Evolutionary conservation across 2,113 vertebrate species (phyloP).

Genomic region (Halcyon malimbica): DNA sequence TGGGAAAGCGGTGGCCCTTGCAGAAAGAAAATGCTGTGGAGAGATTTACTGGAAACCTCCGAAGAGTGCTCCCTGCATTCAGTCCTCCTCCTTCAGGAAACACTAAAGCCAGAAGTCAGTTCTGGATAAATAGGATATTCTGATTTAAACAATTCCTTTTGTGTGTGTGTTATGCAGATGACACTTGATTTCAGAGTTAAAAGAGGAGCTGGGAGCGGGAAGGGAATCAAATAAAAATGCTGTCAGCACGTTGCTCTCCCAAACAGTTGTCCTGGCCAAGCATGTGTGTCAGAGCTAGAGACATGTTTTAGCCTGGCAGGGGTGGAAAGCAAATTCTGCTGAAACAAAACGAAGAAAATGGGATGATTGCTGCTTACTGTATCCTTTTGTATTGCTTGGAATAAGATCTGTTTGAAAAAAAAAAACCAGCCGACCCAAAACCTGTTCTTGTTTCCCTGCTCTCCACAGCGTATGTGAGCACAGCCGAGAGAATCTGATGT

Average conservation of each 20-base stretch:
- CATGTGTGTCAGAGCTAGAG: background rate
- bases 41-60: background rate
- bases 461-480: slow-evolving; percentile 86
- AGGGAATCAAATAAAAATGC: background rate
- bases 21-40: background rate
- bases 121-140: background rate
- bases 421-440: fast-evolving
- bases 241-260: background rate
- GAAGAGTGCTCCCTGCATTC: background rate
- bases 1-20: background rate
- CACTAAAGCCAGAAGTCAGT: background rate
- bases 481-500: slow-evolving; percentile 92
- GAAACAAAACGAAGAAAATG: background rate
- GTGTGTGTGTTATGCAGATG: background rate
- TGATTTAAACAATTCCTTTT: background rate
- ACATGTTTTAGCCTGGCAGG: background rate
- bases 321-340: background rate
- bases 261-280: background rate
- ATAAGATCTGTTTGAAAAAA: background rate
- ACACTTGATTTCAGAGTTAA: background rate
- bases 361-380: background rate
- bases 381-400: background rate
- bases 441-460: background rate
- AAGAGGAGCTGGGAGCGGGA: background rate
- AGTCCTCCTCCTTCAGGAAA: background rate